Evolutionary conservation across 2,888 invertebrate genomes (phyloP).

Genomic region (Apodemia mormo): DNA sequence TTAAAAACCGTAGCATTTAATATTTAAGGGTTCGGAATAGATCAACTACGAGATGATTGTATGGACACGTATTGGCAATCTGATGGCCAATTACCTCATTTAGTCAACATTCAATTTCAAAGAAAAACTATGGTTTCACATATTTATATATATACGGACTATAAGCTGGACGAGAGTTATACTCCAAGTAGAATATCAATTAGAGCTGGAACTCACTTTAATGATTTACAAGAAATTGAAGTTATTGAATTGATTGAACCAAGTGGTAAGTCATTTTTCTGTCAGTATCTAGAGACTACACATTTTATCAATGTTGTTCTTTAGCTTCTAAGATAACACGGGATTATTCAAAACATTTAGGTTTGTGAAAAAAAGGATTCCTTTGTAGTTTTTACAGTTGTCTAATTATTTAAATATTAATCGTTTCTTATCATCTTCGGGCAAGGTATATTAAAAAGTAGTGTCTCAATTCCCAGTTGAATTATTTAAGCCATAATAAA

Average conservation of each 20-base stretch:
- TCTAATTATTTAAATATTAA: no score
- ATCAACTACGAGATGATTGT: conserved; percentile 96
- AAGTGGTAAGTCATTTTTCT: conserved; percentile 77
- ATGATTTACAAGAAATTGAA: conserved; percentile 97
- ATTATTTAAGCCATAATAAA: no score
- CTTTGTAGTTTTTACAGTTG: no score
- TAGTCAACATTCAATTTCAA: conserved; percentile 98
- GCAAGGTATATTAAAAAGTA: no score
- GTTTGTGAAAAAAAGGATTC: no score
- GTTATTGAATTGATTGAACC: conserved; percentile 96
- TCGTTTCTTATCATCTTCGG: no score
- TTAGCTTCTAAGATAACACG: no score
- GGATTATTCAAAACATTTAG: no score
- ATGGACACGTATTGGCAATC: conserved; percentile 99
- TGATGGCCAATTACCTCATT: conserved; percentile 98
- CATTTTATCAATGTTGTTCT: no score
- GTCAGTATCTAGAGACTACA: no score
- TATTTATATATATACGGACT: conserved; percentile 98
- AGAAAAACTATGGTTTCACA: conserved; percentile 97
- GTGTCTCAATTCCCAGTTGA: no score
- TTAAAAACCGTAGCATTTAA: neutral
- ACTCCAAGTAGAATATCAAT: conserved; percentile 97
- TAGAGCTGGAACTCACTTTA: conserved; percentile 96
- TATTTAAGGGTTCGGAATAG: conserved; percentile 95
- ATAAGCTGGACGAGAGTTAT: conserved; percentile 98